Base-by-base conservation (phyloP, 1,140 invertebrate genomes). In the Heterodera schachtii region DNA sequence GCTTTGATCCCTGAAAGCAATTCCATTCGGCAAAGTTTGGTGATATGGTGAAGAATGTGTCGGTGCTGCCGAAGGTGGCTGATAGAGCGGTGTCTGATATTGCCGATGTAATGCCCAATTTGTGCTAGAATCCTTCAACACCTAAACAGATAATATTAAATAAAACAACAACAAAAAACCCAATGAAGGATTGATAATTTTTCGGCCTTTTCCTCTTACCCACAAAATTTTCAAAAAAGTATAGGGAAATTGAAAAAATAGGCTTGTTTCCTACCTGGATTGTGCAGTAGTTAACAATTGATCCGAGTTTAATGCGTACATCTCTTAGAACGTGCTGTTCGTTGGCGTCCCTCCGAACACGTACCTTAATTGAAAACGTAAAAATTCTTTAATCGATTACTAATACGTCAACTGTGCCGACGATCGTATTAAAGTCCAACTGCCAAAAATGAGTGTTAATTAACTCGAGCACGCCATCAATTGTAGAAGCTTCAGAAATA, bases 381-480 rank as follows among this genome's bases (percentile, higher is more conserved):
- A n/a, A 21, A 43, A 49, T 66, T n/a, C 1, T 16, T 2, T 73
- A 77, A 74, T 19, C 49, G 9, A 49, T 9, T 21, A 64, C n/a
- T 78, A 78, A 44, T n/a, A 82, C 88, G 78, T 83, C 79, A 13
- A 85, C 81, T 13, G 83, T 73, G 57, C 85, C 79, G 76, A 81
- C 87, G 78, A 89, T 86, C 86, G 91, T 91, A 46, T 92, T 93
- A 90, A 93, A 93, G 75, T 93, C 93, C 19, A 93, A 86, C n/a
- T 93, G 93, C 93, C 93, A 94, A 85, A 94, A 94, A 86, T 93
- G 92, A 86, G 93, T 93, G 88, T 93, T 92, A 86, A 92, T 90
- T 84, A 94, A 93, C 87, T 94, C 93, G 16, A 94, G 87, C 49
- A 94, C 93, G 44, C 93, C 93, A 87, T 94, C 93, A 69, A 94